Percentiles rank a stretch among this genome's conserved stretches.
phyloP scores from a whole-genome alignment of 2,888 invertebrate species.

The Rhaphigaster nebulosa region DNA sequence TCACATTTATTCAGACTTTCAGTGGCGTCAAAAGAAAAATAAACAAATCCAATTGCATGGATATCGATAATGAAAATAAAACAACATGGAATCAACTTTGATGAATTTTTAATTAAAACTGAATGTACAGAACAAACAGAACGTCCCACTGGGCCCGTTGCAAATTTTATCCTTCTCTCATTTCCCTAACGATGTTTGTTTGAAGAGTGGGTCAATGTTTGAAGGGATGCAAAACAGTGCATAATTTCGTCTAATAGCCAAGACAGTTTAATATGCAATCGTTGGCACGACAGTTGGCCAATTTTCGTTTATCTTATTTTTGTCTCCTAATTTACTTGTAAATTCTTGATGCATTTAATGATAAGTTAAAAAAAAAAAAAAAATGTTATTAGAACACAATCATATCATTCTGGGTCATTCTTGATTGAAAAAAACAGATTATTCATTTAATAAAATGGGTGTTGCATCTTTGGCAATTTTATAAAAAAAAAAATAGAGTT shows the following conservation, averaged over 20 bases:
- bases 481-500: no score
- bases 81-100: background rate
- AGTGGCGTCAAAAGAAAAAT: background rate
- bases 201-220: background rate
- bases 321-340: background rate
- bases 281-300: background rate
- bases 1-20: background rate
- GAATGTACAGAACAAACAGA: background rate
- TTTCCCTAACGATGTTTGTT: slow-evolving; percentile 46
- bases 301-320: background rate
- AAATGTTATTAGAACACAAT: no score
- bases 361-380: background rate
- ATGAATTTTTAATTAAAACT: slow-evolving; percentile 25
- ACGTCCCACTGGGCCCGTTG: background rate
- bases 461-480: no score
- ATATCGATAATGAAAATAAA: slow-evolving; percentile 9
- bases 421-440: no score
- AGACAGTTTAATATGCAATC: slow-evolving; percentile 8
- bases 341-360: background rate
- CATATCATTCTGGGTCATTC: no score
- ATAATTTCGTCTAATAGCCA: slow-evolving; percentile 14
- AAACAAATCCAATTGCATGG: background rate
- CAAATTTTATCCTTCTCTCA: slow-evolving; percentile 19
- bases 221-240: slow-evolving; percentile 12
- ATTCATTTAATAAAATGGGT: no score